These are phyloP conservation scores for Bombus ignitus DNA, from an alignment of 1,140 invertebrate species.

Conservation along the genomic window DNA sequence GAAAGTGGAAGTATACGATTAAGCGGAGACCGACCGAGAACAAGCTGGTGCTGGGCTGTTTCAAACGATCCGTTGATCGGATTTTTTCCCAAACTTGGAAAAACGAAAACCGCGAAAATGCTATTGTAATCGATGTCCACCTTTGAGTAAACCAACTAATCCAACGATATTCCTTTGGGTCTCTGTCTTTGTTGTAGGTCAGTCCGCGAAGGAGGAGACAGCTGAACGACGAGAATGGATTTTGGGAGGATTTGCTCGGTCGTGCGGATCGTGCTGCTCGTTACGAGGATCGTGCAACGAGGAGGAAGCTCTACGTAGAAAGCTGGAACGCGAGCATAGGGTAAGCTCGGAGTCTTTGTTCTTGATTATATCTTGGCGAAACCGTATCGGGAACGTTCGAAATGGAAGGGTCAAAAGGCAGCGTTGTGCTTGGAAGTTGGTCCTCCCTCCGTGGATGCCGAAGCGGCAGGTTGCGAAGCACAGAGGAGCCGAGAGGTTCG, in stretches of 20 bases:
- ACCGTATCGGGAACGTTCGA: neutral
- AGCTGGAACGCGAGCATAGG: neutral
- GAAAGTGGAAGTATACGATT: too few species aligned
- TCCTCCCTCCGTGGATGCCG: slow-evolving; percentile 54
- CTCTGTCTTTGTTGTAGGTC: neutral
- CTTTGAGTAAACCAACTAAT: slow-evolving; percentile 26
- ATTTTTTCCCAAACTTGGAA: neutral
- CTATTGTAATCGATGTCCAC: slow-evolving; percentile 45
- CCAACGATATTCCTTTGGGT: slow-evolving; percentile 8
- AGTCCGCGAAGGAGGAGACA: neutral
- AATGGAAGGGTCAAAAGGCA: slow-evolving; percentile 26
- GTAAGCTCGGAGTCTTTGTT: neutral
- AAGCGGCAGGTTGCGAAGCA: slow-evolving; percentile 45
- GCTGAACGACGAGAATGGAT: neutral
- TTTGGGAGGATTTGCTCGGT: slow-evolving; percentile 4
- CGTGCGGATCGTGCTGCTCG: neutral
- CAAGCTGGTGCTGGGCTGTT: neutral
- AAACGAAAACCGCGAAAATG: neutral
- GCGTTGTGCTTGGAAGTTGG: slow-evolving; percentile 22
- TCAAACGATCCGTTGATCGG: neutral
- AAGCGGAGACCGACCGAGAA: neutral
- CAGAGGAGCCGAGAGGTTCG: slow-evolving; percentile 56
- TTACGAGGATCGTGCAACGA: neutral
- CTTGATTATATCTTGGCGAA: neutral
- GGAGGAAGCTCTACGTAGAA: neutral